Conservation (phyloP, 2,888 invertebrate species). For the Cylindroiulus punctatus region DNA sequence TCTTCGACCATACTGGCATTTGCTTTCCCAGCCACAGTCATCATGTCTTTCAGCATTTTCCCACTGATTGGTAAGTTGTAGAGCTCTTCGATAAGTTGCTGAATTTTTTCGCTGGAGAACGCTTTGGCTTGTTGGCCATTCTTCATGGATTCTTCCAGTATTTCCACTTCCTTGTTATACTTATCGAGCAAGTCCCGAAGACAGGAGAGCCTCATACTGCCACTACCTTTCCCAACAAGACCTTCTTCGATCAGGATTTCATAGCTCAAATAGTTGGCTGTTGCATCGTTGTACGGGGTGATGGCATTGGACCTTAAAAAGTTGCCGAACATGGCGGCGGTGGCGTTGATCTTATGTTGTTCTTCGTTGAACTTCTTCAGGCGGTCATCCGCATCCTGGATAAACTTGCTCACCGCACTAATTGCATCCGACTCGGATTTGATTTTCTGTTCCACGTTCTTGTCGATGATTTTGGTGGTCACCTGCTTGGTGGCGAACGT, state of each 20-base stretch:
- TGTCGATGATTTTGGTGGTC: neutral
- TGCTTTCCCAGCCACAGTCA: neutral
- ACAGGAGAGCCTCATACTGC: neutral
- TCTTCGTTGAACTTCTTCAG: neutral
- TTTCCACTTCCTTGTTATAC: neutral
- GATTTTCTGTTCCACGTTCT: neutral
- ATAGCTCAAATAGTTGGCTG: neutral
- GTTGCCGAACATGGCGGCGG: neutral
- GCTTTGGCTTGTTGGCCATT: neutral
- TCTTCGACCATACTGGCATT: neutral
- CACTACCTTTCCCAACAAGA: neutral
- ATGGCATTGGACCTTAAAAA: slow-evolving; percentile 6
- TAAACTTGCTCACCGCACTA: neutral
- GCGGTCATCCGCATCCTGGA: neutral
- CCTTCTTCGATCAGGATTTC: too few species aligned
- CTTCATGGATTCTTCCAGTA: neutral
- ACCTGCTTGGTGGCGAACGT: neutral
- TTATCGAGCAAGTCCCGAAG: neutral
- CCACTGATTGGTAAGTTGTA: neutral
- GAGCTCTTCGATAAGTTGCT: neutral
- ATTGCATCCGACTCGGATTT: neutral
- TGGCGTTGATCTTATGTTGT: neutral
- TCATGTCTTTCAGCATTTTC: neutral
- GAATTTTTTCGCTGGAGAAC: neutral
- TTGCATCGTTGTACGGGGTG: neutral